Evolutionary conservation across 2,113 vertebrate genomes (phyloP), one percentile per base, ranked within the genome.

Genomic region (Cyanoderma ruficeps): DNA sequence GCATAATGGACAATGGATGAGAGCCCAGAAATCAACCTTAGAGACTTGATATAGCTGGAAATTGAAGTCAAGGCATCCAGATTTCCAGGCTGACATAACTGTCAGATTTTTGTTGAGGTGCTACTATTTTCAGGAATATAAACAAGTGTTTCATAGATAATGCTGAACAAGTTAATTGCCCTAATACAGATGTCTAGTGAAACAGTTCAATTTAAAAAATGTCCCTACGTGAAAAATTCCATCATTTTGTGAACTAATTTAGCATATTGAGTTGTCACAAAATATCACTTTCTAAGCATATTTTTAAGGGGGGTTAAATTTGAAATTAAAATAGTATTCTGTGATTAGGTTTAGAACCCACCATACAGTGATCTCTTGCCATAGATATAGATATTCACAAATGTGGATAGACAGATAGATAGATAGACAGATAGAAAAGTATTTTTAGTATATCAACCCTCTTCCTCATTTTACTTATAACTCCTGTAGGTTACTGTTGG

Each of bases 401-500:
- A 50, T 18, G 33, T 12, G 10, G 19, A n/a, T 50, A 19, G 30
- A 27, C 4, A 64, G 16, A 53, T 30, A 49, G 24, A n/a, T 11
- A 41, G 20, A 37, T 1, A 67, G 21, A 47, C 1, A 11, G 20
- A 37, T 0, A 50, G 42, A 6, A 30, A 47, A 30, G 0, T 4
- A 33, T 77, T 63, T 25, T 56, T 64, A 5, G 2, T 64, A 52
- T 60, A 11, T 52, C 30, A 57, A 7, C 18, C 13, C 10, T 95
- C 24, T 88, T 83, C 67, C 10, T 4, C 22, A 20, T 72, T 91
- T 71, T 80, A n/a, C 4, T 14, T 70, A 24, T n/a, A 55, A 49
- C 3, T 19, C 5, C 55, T 79, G 3, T 53, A 52, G 41, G 22
- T 46, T 70, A 31, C 20, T 56, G 13, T 30, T 68, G 68, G 9